Percentiles rank a stretch among this genome's conserved stretches.
Conservation (phyloP, 2,888 invertebrate genomes). For the Synanthedon andrenaeformis region DNA sequence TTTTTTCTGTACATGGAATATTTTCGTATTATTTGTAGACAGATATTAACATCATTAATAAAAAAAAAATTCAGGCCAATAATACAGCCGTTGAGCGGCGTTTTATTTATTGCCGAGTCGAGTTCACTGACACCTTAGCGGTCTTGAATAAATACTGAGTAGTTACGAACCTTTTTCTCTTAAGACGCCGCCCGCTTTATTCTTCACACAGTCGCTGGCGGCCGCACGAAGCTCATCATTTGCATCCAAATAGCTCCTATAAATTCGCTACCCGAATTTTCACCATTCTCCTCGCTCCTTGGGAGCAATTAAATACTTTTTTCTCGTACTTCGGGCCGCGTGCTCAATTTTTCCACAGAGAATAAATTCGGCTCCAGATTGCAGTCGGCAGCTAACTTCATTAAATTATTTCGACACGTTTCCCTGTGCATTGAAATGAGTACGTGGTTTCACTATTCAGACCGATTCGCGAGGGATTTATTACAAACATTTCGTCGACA, state of each 20-base stretch:
- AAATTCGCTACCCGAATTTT: slow-evolving; percentile 68
- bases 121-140: background rate
- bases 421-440: slow-evolving; percentile 10
- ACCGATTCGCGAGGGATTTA: too few species aligned
- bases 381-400: slow-evolving; percentile 44
- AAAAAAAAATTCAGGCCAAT: too few species aligned
- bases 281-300: slow-evolving; percentile 60
- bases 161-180: slow-evolving; percentile 49
- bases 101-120: background rate
- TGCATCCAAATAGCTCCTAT: slow-evolving; percentile 69
- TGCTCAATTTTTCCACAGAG: slow-evolving; percentile 46
- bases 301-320: slow-evolving; percentile 69
- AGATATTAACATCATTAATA: too few species aligned
- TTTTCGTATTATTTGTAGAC: too few species aligned
- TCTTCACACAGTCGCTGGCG: slow-evolving; percentile 54
- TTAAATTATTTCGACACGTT: slow-evolving; percentile 44
- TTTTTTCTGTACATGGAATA: too few species aligned
- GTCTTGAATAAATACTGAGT: slow-evolving; percentile 51
- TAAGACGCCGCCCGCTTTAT: slow-evolving; percentile 63
- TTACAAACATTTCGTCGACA: too few species aligned
- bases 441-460: background rate
- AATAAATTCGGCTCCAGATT: slow-evolving; percentile 58
- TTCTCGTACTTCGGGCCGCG: slow-evolving; percentile 36
- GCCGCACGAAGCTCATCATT: slow-evolving; percentile 61
- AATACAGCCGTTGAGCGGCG: background rate